Evolutionary conservation across 2,888 invertebrate genomes (phyloP).

Genomic region (Himalopsyche tibetana): DNA sequence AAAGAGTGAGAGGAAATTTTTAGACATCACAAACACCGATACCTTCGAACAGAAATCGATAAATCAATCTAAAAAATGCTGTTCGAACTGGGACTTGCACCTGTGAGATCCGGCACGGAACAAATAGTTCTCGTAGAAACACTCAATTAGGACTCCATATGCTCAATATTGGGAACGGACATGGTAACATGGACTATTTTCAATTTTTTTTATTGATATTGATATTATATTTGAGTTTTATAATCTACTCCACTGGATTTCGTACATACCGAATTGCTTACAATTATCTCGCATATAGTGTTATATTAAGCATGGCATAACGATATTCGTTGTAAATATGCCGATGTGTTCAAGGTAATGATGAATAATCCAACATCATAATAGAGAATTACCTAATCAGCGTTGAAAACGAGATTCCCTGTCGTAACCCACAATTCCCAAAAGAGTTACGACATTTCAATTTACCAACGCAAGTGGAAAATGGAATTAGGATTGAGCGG

Average conservation of each 20-base stretch:
- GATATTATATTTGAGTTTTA: too few species aligned
- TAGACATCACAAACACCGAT: too few species aligned
- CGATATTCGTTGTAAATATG: neutral
- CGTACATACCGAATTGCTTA: neutral
- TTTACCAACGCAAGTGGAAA: constrained; percentile 79
- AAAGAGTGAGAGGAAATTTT: too few species aligned
- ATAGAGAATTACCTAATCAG: constrained; percentile 31
- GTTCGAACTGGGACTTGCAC: too few species aligned
- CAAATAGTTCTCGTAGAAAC: too few species aligned
- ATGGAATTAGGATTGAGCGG: constrained; percentile 78
- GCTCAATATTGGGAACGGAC: too few species aligned
- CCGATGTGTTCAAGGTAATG: constrained; percentile 8
- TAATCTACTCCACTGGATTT: neutral
- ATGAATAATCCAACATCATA: constrained; percentile 23
- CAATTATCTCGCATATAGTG: neutral
- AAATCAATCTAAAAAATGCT: too few species aligned
- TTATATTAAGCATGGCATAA: neutral
- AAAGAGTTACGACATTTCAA: constrained; percentile 80
- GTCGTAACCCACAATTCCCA: constrained; percentile 73
- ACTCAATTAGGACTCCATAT: too few species aligned
- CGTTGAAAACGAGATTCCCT: constrained; percentile 37
- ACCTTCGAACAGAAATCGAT: too few species aligned
- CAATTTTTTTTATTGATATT: too few species aligned
- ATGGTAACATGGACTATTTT: too few species aligned
- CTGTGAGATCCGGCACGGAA: too few species aligned